Conservation (phyloP, 2,113 vertebrate species). For the Collichthys lucidus region DNA sequence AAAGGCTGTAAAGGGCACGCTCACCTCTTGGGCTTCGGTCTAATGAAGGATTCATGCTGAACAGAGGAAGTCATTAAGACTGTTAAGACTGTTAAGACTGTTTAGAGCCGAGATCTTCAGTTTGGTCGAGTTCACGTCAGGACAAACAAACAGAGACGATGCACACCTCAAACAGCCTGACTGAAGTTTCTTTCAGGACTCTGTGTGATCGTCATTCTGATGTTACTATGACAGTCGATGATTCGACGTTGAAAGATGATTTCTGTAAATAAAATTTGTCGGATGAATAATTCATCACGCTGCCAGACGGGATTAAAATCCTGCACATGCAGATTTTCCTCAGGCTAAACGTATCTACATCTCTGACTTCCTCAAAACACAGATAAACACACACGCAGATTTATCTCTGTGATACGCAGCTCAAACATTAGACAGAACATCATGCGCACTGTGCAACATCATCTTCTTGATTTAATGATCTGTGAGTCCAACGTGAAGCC, state of each 20-base stretch:
- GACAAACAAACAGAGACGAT: neutral
- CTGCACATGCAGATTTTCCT: conserved; percentile 65
- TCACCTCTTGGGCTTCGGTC: conserved; percentile 35
- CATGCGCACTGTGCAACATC: neutral
- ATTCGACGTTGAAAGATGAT: conserved; percentile 63
- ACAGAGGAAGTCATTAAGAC: conserved; percentile 35
- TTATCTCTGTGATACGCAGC: neutral
- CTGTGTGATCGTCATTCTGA: conserved; percentile 40
- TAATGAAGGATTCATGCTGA: conserved; percentile 62
- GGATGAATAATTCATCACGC: conserved; percentile 74
- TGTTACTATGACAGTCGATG: conserved; percentile 48
- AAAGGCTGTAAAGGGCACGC: conserved; percentile 35
- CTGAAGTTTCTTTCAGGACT: conserved; percentile 34
- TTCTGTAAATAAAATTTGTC: conserved; percentile 66
- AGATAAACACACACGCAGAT: conserved; percentile 27
- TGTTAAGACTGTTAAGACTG: conserved; percentile 9
- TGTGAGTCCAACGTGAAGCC: no score
- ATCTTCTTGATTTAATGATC: neutral
- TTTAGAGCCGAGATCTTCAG: conserved; percentile 1
- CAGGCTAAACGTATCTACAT: conserved; percentile 41
- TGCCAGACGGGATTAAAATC: conserved; percentile 71
- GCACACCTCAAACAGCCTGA: neutral
- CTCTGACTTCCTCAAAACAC: conserved; percentile 28
- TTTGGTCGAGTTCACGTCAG: neutral
- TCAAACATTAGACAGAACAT: neutral